phyloP scores from a whole-genome alignment of 2,113 vertebrate species.

The Pollachius pollachius region DNA sequence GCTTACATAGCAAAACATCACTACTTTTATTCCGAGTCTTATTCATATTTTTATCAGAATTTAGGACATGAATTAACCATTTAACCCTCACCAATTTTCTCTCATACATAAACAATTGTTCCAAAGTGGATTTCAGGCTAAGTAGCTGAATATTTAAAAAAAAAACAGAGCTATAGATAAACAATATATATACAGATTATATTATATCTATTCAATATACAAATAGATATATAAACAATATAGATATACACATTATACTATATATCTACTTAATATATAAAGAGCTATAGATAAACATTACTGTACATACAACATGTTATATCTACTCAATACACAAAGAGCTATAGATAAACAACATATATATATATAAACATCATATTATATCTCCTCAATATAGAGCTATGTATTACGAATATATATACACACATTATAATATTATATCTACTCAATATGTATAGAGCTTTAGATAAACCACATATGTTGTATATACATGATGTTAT shows the following conservation, averaged over 20 bases:
- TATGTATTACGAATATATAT: not conserved
- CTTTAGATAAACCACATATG: not conserved
- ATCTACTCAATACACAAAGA: not conserved
- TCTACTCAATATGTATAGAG: no score
- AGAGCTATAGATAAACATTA: not conserved
- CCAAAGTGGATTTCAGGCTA: not conserved
- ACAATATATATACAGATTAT: not conserved
- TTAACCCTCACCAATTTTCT: not conserved
- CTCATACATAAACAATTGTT: not conserved
- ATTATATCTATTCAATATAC: not conserved
- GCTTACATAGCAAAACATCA: not conserved
- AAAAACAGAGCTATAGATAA: not conserved
- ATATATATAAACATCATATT: not conserved
- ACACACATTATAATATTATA: not conserved
- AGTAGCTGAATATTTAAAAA: no score
- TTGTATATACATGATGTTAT: not conserved
- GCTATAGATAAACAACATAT: not conserved
- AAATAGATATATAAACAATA: not conserved
- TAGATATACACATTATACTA: not conserved
- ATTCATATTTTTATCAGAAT: not conserved
- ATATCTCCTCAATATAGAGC: not conserved
- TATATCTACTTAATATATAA: slow-evolving; percentile 1
- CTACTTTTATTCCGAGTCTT: not conserved
- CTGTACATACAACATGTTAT: not conserved
- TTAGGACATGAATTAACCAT: not conserved